Conservation (phyloP, 2,888 invertebrate genomes). For the Sericinus montela region DNA sequence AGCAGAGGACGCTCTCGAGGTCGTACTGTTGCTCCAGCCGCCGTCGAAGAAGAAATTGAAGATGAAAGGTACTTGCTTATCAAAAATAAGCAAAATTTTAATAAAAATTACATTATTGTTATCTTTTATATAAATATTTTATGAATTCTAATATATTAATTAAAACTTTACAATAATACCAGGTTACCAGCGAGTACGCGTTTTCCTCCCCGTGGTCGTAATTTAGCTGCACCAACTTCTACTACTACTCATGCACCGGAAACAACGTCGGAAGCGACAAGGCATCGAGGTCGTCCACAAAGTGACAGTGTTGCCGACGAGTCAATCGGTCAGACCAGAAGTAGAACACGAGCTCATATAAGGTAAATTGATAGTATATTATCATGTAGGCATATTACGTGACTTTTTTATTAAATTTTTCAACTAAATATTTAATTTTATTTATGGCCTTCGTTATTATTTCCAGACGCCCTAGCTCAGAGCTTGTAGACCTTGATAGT, state of each 20-base stretch:
- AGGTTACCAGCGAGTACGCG: constrained; percentile 91
- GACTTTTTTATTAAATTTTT: not conserved
- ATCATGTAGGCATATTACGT: no score
- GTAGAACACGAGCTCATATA: constrained; percentile 81
- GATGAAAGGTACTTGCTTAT: constrained; percentile 79
- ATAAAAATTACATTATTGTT: not conserved
- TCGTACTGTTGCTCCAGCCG: constrained; percentile 63
- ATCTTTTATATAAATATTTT: not conserved
- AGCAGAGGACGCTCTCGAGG: constrained; percentile 69
- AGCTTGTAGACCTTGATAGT: constrained; percentile 89
- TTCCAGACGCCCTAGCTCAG: constrained; percentile 85
- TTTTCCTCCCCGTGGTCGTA: constrained; percentile 86
- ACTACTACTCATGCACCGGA: constrained; percentile 68
- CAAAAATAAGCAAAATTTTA: not conserved
- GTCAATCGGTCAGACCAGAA: constrained; percentile 68
- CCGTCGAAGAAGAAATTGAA: constrained; percentile 73
- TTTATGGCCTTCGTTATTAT: not conserved
- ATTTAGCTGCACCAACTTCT: constrained; percentile 59
- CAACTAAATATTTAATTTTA: not conserved
- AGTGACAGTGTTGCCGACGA: constrained; percentile 69
- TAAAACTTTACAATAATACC: constrained; percentile 32
- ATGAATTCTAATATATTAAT: not conserved
- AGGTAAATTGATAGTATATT: constrained; percentile 45
- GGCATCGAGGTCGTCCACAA: constrained; percentile 61
- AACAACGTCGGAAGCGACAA: constrained; percentile 63